These are phyloP conservation scores for Semibalanus balanoides DNA, from an alignment of 1,140 invertebrate species.

Conservation along the genomic window DNA sequence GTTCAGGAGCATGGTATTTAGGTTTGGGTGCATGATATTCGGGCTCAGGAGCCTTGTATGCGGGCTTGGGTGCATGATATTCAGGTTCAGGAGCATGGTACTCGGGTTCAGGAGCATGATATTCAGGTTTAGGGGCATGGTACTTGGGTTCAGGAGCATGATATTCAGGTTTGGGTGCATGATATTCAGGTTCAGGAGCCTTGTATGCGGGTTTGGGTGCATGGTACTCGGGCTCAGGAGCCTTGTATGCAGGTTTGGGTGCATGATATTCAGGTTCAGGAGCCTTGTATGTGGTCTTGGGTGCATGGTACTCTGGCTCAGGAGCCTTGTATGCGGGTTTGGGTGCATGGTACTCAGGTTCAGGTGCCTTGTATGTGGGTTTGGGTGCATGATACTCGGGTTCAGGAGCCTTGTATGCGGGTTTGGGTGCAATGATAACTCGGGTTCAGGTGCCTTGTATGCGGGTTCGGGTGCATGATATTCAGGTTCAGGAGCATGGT, in stretches of 20 bases:
- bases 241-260: not conserved
- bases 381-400: conserved; percentile 10
- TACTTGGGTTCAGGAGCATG: conserved; percentile 9
- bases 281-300: not conserved
- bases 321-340: not conserved
- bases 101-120: conserved; percentile 7
- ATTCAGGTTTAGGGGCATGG: conserved; percentile 5
- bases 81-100: conserved; percentile 11
- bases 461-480: conserved; percentile 12
- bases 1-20: conserved; percentile 6
- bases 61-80: conserved; percentile 7
- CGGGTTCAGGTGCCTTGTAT: conserved; percentile 10
- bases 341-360: conserved; percentile 6
- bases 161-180: conserved; percentile 6
- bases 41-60: not conserved
- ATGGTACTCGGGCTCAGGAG: conserved; percentile 5
- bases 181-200: conserved; percentile 3
- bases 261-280: not conserved
- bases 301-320: not conserved
- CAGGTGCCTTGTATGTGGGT: not conserved
- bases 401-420: conserved; percentile 13
- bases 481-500: conserved; percentile 5
- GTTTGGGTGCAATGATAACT: conserved; percentile 11
- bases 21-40: conserved; percentile 6
- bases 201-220: conserved; percentile 8